Conservation (phyloP, 2,113 vertebrate genomes). For the Leucoraja erinaceus region DNA sequence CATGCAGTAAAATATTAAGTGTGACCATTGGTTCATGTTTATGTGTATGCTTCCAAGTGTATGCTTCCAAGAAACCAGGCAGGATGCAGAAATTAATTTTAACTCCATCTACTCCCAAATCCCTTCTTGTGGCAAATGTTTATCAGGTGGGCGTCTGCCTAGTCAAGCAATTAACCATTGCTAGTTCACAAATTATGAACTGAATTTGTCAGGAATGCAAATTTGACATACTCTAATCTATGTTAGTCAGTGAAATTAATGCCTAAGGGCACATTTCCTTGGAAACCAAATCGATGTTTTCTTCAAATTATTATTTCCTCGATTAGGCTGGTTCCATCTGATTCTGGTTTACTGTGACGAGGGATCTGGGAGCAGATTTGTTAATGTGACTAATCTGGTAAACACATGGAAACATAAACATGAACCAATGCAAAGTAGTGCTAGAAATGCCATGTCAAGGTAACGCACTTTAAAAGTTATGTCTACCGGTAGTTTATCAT, state of each 20-base stretch:
- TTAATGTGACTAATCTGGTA: neutral
- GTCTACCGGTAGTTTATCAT: neutral
- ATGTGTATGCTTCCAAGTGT: no score
- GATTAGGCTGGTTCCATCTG: neutral
- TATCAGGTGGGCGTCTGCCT: no score
- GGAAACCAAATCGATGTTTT: neutral
- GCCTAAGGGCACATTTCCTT: neutral
- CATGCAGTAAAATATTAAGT: neutral
- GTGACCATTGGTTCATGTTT: no score
- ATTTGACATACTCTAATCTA: neutral
- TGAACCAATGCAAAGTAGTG: neutral
- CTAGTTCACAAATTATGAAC: neutral
- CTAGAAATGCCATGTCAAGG: no score
- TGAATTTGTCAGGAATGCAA: neutral
- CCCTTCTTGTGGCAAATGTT: no score
- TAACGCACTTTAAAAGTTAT: no score
- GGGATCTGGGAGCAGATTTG: neutral
- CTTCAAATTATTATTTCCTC: neutral
- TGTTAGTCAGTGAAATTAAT: neutral
- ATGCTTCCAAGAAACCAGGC: no score
- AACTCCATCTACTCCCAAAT: no score
- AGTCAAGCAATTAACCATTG: no score
- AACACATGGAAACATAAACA: neutral
- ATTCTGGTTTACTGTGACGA: neutral
- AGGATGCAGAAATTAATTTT: no score